These are phyloP conservation scores for Sycophila texana DNA, from an alignment of 2,888 invertebrate genomes.

Conservation along the genomic window DNA sequence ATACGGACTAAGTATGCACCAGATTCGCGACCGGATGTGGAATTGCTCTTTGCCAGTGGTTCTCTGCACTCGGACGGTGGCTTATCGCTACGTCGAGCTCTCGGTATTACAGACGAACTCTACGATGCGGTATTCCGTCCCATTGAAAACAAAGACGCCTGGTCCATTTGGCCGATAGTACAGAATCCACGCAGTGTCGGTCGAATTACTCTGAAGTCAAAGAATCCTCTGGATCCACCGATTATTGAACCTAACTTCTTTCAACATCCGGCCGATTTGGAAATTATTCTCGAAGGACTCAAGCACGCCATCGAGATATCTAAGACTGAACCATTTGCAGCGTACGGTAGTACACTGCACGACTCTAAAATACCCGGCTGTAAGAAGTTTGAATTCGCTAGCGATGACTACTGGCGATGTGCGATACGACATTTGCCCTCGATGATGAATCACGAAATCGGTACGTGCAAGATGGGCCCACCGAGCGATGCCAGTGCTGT, in stretches of 20 bases:
- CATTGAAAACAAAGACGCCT: slow-evolving; percentile 75
- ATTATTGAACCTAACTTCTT: slow-evolving; percentile 89
- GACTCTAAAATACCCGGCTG: slow-evolving; percentile 79
- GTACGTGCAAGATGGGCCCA: slow-evolving; percentile 80
- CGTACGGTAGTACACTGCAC: slow-evolving; percentile 74
- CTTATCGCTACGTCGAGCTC: slow-evolving; percentile 67
- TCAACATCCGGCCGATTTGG: slow-evolving; percentile 77
- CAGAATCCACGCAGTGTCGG: slow-evolving; percentile 86
- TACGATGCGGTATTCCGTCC: slow-evolving; percentile 75
- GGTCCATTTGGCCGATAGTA: slow-evolving; percentile 82
- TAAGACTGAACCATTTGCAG: slow-evolving; percentile 76
- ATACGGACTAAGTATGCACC: slow-evolving; percentile 74
- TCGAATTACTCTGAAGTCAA: slow-evolving; percentile 81
- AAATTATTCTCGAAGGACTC: slow-evolving; percentile 75
- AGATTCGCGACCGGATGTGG: slow-evolving; percentile 72
- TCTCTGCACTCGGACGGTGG: slow-evolving; percentile 77
- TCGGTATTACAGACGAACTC: slow-evolving; percentile 71
- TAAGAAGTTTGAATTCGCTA: slow-evolving; percentile 74
- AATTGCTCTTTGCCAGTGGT: slow-evolving; percentile 77
- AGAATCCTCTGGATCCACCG: slow-evolving; percentile 84
- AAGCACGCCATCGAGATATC: slow-evolving; percentile 78
- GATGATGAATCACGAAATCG: slow-evolving; percentile 81
- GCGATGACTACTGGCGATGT: slow-evolving; percentile 82
- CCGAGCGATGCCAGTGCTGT: slow-evolving; percentile 77
- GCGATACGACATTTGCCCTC: slow-evolving; percentile 80